Conservation (phyloP, 2,113 vertebrate genomes). For the Herpailurus yagouaroundi region DNA sequence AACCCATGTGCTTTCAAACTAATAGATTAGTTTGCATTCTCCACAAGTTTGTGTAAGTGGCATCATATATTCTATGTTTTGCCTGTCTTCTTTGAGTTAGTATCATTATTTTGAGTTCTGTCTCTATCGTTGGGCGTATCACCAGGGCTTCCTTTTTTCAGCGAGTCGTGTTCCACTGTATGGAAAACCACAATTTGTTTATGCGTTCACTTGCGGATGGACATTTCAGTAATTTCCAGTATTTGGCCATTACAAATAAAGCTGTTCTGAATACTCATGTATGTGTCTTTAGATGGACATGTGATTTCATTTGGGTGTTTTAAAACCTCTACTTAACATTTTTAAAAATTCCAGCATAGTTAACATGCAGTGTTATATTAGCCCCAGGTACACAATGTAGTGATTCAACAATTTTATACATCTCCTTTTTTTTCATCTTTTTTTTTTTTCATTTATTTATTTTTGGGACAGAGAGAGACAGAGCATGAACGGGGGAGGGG, state of each 20-base stretch:
- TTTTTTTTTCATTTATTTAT: no score
- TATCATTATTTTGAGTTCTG: not conserved
- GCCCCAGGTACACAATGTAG: not conserved
- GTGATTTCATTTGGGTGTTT: not conserved
- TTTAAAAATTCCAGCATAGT: not conserved
- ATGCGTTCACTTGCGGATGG: no score
- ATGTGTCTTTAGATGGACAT: not conserved
- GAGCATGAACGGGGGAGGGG: no score
- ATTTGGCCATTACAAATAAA: not conserved
- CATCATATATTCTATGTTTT: not conserved
- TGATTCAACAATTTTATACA: not conserved
- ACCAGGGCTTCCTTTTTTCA: not conserved
- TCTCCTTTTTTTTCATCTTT: not conserved
- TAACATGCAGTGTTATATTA: not conserved
- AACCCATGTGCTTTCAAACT: not conserved
- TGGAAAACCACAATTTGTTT: not conserved
- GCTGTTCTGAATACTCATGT: not conserved
- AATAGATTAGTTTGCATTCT: not conserved
- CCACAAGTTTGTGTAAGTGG: not conserved
- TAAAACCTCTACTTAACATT: not conserved
- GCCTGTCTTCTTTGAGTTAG: not conserved
- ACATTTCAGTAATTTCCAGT: no score
- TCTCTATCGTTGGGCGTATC: not conserved
- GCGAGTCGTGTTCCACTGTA: not conserved
- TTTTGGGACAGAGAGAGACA: no score